Percentiles rank a stretch among this genome's conserved stretches.
phyloP scores from a whole-genome alignment of 1,140 invertebrate species.

The Antheraea mylitta region DNA sequence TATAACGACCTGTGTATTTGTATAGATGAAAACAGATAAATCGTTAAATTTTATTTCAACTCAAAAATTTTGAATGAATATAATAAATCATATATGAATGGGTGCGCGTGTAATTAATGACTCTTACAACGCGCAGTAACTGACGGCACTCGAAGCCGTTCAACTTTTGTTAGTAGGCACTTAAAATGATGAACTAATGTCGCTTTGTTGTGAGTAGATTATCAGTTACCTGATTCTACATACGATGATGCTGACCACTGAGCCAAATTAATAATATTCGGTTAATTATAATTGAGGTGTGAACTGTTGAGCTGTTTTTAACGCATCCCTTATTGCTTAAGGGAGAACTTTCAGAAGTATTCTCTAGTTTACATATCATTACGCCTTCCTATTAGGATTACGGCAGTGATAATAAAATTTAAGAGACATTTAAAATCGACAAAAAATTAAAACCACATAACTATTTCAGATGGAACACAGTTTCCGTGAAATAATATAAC shows the following conservation, averaged over 20 bases:
- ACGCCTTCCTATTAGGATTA: too few species aligned
- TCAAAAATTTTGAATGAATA: conserved; percentile 47
- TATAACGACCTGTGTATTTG: not conserved
- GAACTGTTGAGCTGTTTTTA: too few species aligned
- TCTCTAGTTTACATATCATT: too few species aligned
- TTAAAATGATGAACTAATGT: not conserved
- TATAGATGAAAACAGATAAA: not conserved
- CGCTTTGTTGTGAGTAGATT: not conserved
- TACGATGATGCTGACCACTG: not conserved
- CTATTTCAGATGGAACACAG: too few species aligned
- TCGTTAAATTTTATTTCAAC: not conserved
- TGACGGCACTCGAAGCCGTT: not conserved
- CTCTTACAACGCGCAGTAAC: conserved; percentile 34
- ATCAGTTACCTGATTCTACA: not conserved
- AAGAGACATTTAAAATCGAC: too few species aligned
- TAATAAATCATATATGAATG: conserved; percentile 67
- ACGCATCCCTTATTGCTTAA: too few species aligned
- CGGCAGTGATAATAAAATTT: too few species aligned
- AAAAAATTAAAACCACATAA: too few species aligned
- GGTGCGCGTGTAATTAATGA: conserved; percentile 66
- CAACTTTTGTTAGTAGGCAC: not conserved
- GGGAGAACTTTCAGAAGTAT: too few species aligned
- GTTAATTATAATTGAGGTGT: too few species aligned
- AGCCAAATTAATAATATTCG: too few species aligned
- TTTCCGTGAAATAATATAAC: too few species aligned